phyloP scores from a whole-genome alignment of 2,797 vertebrate genomes.

The Pelobates cultripes region DNA sequence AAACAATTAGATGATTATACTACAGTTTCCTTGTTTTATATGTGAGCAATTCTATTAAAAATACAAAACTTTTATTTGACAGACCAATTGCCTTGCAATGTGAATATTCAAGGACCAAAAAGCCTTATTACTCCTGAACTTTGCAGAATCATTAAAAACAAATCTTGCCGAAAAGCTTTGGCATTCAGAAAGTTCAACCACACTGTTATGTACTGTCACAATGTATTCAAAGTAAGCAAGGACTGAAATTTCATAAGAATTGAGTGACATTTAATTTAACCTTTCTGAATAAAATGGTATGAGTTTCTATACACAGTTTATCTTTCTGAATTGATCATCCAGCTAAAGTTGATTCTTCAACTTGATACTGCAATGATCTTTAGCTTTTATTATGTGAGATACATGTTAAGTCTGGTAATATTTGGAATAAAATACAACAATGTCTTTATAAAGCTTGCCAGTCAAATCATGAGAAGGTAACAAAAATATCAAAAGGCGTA shows the following conservation, averaged over 20 bases:
- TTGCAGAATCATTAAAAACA: conserved; percentile 58
- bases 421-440: conserved; percentile 39
- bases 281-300: conserved; percentile 65
- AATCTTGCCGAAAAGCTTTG: conserved; percentile 62
- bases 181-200: conserved; percentile 61
- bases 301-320: conserved; percentile 60
- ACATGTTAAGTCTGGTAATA: conserved; percentile 54
- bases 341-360: conserved; percentile 60
- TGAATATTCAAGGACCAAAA: conserved; percentile 41
- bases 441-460: conserved; percentile 37
- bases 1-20: conserved; percentile 8
- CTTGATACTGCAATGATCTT: conserved; percentile 55
- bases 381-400: conserved; percentile 53
- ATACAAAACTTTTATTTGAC: conserved; percentile 27
- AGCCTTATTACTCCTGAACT: conserved; percentile 56
- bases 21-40: conserved; percentile 31
- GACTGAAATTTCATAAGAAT: conserved; percentile 63
- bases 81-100: conserved; percentile 41
- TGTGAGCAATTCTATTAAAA: conserved; percentile 21
- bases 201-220: conserved; percentile 60
- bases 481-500: conserved; percentile 32
- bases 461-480: conserved; percentile 40
- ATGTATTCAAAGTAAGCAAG: conserved; percentile 60
- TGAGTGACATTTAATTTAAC: conserved; percentile 66
- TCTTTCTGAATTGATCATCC: conserved; percentile 56